Evolutionary conservation across 2,888 invertebrate species (phyloP).

Genomic region (Eueremaeus valkanovi): DNA sequence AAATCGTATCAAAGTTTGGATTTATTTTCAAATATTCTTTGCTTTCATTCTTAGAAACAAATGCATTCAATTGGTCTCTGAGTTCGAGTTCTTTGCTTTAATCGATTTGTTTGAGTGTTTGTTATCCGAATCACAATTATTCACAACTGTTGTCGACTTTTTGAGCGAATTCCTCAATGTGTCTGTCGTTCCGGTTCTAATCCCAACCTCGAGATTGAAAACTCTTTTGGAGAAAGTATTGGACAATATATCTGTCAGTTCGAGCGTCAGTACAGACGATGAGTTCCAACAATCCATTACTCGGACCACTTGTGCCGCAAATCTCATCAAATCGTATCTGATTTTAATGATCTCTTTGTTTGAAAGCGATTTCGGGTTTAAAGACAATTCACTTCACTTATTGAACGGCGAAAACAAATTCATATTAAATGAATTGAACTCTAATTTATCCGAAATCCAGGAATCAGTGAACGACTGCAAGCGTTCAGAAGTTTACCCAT

Average conservation of each 20-base stretch:
- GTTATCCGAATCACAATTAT: neutral
- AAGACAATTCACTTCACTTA: neutral
- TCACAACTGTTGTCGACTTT: neutral
- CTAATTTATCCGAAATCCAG: too few species aligned
- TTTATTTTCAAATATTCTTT: neutral
- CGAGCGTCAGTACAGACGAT: neutral
- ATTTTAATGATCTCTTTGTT: neutral
- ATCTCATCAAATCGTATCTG: neutral
- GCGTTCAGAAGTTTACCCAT: neutral
- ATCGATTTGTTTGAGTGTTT: neutral
- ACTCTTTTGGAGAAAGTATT: neutral
- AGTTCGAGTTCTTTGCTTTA: neutral
- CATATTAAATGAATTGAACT: neutral
- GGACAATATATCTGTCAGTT: neutral
- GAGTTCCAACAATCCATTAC: too few species aligned
- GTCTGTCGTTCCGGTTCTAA: neutral
- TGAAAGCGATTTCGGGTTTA: neutral
- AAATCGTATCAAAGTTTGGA: neutral
- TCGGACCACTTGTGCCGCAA: neutral
- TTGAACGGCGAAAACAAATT: neutral
- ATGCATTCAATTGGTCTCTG: neutral
- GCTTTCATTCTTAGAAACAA: neutral
- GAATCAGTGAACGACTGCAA: neutral
- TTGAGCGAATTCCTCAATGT: neutral
- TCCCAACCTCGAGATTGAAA: neutral